Evolutionary conservation across 1,140 invertebrate genomes (phyloP).

Genomic region (Latrodectus geometricus): DNA sequence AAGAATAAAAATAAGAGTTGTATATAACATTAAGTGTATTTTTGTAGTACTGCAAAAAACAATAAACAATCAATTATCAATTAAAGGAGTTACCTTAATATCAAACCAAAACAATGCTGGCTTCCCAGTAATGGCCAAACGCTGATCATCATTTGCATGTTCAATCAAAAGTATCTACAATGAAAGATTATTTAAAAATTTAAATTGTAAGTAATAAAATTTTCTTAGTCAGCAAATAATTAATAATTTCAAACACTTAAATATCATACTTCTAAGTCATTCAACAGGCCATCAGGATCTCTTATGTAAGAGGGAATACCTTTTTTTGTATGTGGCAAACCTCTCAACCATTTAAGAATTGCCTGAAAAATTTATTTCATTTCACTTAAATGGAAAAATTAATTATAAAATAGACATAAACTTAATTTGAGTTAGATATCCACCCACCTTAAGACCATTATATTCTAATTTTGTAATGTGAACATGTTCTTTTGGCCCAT

Average conservation of each 20-base stretch:
- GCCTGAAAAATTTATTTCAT: constrained; percentile 67
- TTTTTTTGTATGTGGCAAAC: constrained; percentile 88
- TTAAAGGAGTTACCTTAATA: constrained; percentile 48
- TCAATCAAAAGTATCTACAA: constrained; percentile 83
- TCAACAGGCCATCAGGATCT: constrained; percentile 89
- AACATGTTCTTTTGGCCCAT: constrained; percentile 74
- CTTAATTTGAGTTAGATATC: not conserved
- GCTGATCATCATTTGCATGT: constrained; percentile 86
- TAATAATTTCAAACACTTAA: not conserved
- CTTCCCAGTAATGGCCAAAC: constrained; percentile 83
- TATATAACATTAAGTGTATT: too few relatives aligned
- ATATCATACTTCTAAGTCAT: constrained; percentile 77
- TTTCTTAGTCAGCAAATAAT: not conserved
- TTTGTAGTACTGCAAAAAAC: not conserved
- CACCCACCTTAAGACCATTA: constrained; percentile 74
- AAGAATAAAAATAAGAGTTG: too few relatives aligned
- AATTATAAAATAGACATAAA: not conserved
- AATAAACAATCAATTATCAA: not conserved
- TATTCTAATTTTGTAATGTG: constrained; percentile 64
- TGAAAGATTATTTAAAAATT: not conserved
- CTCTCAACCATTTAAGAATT: constrained; percentile 91
- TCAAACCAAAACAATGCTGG: constrained; percentile 74
- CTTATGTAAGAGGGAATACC: constrained; percentile 90
- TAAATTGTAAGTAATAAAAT: not conserved
- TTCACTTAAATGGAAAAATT: not conserved